These are phyloP conservation scores for Geophilus truncorum DNA, from an alignment of 2,888 invertebrate genomes.

Conservation along the genomic window DNA sequence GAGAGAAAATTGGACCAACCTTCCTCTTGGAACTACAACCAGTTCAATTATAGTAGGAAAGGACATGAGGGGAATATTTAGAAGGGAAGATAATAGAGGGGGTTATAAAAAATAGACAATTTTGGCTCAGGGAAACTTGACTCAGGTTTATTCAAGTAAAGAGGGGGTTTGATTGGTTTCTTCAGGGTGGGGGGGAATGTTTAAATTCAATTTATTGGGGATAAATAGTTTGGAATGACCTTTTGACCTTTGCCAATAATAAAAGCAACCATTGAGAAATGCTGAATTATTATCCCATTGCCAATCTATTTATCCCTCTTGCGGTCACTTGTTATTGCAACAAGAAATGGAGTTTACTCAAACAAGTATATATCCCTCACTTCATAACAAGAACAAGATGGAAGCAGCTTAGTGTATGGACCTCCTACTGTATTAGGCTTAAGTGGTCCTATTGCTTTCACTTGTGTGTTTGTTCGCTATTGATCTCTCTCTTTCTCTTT, in stretches of 20 bases:
- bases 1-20: constrained; percentile 13
- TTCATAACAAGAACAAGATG: constrained; percentile 27
- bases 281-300: background rate
- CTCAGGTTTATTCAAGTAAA: background rate
- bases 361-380: constrained; percentile 24
- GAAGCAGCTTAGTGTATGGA: constrained; percentile 16
- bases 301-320: constrained; percentile 11
- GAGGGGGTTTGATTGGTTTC: background rate
- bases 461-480: constrained; percentile 25
- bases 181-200: background rate
- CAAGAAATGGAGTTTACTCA: constrained; percentile 18
- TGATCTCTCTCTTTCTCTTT: constrained; percentile 2
- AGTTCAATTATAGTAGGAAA: constrained; percentile 27
- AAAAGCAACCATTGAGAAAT: background rate
- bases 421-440: constrained; percentile 19
- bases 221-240: background rate
- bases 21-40: constrained; percentile 13
- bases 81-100: background rate
- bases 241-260: background rate
- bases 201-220: background rate
- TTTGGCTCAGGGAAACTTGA: background rate
- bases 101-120: background rate
- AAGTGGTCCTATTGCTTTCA: constrained; percentile 27
- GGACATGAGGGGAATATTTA: constrained; percentile 13
- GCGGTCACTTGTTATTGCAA: constrained; percentile 25